These are phyloP conservation scores for Cephus nigrinus DNA, from an alignment of 2,888 invertebrate species.

Conservation along the genomic window DNA sequence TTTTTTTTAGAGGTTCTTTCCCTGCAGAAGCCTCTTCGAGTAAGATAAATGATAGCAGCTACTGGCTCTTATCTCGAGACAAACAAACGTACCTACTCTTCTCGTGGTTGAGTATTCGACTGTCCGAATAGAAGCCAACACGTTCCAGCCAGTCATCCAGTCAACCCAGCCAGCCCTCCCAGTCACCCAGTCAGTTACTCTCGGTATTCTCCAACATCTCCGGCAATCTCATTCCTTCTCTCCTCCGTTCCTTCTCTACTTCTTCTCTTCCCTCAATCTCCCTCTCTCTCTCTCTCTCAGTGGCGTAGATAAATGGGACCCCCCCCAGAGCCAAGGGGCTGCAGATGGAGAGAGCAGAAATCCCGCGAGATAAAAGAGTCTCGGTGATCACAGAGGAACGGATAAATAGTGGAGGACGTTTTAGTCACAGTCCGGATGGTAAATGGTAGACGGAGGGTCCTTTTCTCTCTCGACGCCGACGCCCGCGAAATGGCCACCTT, in stretches of 20 bases:
- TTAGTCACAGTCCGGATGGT: slow-evolving; percentile 37
- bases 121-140: neutral
- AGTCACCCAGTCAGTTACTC: neutral
- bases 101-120: slow-evolving; percentile 1
- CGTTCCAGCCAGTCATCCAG: slow-evolving; percentile 3
- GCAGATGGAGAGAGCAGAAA: slow-evolving; percentile 4
- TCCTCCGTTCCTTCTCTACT: slow-evolving; percentile 17
- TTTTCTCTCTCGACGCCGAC: slow-evolving; percentile 22
- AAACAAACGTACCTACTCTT: slow-evolving; percentile 13
- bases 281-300: slow-evolving; percentile 11
- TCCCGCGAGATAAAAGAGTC: slow-evolving; percentile 40
- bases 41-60: slow-evolving; percentile 35
- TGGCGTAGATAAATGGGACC: slow-evolving; percentile 37
- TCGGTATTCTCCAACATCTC: neutral
- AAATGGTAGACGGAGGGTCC: slow-evolving; percentile 30
- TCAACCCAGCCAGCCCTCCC: neutral
- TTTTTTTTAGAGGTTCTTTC: neutral
- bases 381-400: slow-evolving; percentile 32
- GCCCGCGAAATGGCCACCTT: slow-evolving; percentile 8
- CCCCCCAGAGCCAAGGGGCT: slow-evolving; percentile 9
- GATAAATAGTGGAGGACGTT: slow-evolving; percentile 42
- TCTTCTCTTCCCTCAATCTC: slow-evolving; percentile 2
- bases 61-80: slow-evolving; percentile 29
- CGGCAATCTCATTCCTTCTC: neutral
- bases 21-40: slow-evolving; percentile 12